A percentile compares a stretch with the other conserved stretches of the same genome.
Evolutionary conservation across 1,140 invertebrate genomes (phyloP).

Genomic region (Aphelenchoides avenae): DNA sequence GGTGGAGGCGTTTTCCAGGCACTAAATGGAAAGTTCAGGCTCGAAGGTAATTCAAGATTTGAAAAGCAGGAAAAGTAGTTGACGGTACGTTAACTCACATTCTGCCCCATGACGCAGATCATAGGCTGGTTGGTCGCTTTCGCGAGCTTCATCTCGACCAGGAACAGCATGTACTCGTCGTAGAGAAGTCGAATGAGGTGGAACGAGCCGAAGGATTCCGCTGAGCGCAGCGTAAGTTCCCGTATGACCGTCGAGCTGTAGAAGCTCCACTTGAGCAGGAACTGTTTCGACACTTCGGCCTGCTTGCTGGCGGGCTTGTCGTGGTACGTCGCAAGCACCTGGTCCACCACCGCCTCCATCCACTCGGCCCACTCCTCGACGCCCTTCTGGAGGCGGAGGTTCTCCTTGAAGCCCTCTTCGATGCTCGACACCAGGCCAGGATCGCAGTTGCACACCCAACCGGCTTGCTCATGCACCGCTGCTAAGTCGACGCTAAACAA

Average conservation of each 20-base stretch:
- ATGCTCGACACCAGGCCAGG: slow-evolving; percentile 62
- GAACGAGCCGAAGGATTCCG: slow-evolving; percentile 96
- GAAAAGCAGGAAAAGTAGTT: too few species aligned
- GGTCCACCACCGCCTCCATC: slow-evolving; percentile 70
- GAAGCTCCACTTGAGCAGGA: slow-evolving; percentile 97
- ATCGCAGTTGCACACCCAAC: slow-evolving; percentile 80
- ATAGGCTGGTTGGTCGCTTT: slow-evolving; percentile 80
- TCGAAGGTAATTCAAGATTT: too few species aligned
- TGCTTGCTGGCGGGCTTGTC: too few species aligned
- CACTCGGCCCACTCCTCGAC: slow-evolving; percentile 94
- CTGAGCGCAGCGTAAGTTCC: slow-evolving; percentile 86
- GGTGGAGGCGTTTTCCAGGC: background rate
- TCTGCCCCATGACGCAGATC: slow-evolving; percentile 79
- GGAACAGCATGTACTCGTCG: slow-evolving; percentile 98
- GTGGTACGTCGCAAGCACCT: slow-evolving; percentile 7
- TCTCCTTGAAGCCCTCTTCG: slow-evolving; percentile 35
- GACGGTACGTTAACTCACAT: slow-evolving; percentile 13
- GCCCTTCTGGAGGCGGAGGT: slow-evolving; percentile 82
- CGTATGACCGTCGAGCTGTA: slow-evolving; percentile 95
- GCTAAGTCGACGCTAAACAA: slow-evolving; percentile 45
- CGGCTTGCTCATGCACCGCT: slow-evolving; percentile 70
- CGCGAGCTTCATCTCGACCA: slow-evolving; percentile 93
- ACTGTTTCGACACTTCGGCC: slow-evolving; percentile 68
- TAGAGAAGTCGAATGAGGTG: slow-evolving; percentile 93
- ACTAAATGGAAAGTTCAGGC: background rate